These are phyloP conservation scores for Eucriotettix oculatus DNA, from an alignment of 2,888 invertebrate species.

Conservation along the genomic window DNA sequence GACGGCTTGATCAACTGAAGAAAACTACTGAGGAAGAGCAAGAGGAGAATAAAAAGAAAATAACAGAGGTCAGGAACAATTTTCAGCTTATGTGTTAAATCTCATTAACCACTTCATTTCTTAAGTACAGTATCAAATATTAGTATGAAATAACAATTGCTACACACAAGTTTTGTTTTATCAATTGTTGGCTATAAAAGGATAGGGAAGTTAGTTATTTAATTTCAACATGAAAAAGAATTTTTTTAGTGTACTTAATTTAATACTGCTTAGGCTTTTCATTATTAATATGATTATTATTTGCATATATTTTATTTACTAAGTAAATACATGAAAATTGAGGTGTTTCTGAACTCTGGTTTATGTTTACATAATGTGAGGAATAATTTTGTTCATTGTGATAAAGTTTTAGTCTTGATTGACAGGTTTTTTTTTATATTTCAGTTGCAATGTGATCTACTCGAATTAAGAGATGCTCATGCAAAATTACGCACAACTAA, in stretches of 20 bases:
- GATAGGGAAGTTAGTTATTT: no score
- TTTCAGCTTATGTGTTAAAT: not conserved
- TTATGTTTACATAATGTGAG: not conserved
- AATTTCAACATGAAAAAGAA: no score
- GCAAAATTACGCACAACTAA: slow-evolving; percentile 81
- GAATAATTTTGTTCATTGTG: no score
- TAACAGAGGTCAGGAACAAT: slow-evolving; percentile 29
- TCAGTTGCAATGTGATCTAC: slow-evolving; percentile 67
- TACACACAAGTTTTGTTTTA: no score
- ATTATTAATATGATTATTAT: no score
- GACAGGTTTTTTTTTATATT: slow-evolving; percentile 3
- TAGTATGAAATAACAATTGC: no score
- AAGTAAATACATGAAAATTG: not conserved
- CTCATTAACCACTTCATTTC: not conserved
- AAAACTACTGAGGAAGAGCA: slow-evolving; percentile 75
- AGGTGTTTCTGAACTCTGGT: not conserved
- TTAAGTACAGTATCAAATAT: no score
- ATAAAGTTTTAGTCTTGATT: not conserved
- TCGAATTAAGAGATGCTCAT: slow-evolving; percentile 80
- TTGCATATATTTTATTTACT: not conserved
- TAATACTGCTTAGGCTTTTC: no score
- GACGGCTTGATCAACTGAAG: slow-evolving; percentile 70
- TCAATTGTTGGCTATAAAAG: no score
- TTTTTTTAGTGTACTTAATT: no score
- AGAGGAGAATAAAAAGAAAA: slow-evolving; percentile 73